phyloP scores from a whole-genome alignment of 2,797 vertebrate species.

The Cyprinodon diabolis region DNA sequence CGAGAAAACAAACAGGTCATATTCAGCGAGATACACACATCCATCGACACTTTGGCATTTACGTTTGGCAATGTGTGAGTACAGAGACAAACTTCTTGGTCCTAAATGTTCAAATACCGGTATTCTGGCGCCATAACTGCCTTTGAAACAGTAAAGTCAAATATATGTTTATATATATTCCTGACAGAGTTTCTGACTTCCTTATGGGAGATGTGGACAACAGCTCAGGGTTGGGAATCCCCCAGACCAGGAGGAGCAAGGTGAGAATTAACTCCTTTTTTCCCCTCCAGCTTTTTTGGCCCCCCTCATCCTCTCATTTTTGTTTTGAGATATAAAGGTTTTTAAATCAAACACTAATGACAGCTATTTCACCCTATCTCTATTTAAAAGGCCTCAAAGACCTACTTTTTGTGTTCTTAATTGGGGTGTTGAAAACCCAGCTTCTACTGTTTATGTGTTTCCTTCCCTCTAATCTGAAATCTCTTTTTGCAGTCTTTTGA shows the following conservation, averaged over 20 bases:
- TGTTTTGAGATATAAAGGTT: conserved; percentile 47
- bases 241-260: conserved; percentile 91
- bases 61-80: conserved; percentile 99
- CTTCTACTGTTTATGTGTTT: conserved; percentile 48
- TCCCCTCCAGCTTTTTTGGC: conserved; percentile 12
- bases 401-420: conserved; percentile 49
- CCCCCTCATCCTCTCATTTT: conserved; percentile 26
- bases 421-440: conserved; percentile 53
- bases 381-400: conserved; percentile 64
- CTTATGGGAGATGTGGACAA: conserved; percentile 99
- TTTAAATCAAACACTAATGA: conserved; percentile 49
- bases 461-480: conserved; percentile 48
- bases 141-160: conserved; percentile 13
- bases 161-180: not conserved
- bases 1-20: conserved; percentile 87
- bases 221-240: conserved; percentile 88
- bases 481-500: conserved; percentile 88
- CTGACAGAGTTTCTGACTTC: conserved; percentile 96
- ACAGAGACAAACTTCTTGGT: conserved; percentile 33
- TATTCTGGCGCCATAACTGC: not conserved
- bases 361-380: conserved; percentile 49
- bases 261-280: conserved; percentile 69
- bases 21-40: conserved; percentile 91
- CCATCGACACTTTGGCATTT: conserved; percentile 95
- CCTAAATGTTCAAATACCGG: not conserved